These are phyloP conservation scores for Periphyllus acericola DNA, from an alignment of 2,888 invertebrate species.

Conservation along the genomic window DNA sequence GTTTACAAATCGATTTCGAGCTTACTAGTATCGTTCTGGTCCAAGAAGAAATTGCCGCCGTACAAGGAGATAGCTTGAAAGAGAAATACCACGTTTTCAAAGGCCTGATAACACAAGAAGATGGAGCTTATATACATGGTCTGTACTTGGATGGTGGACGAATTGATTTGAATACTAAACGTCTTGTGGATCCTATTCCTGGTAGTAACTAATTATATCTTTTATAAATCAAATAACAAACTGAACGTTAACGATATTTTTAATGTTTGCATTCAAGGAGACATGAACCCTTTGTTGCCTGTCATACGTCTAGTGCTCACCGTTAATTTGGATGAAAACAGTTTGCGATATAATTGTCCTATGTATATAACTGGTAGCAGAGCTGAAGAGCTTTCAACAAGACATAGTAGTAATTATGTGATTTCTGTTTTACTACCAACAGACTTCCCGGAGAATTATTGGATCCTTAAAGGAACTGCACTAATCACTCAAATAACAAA, in stretches of 20 bases:
- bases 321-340: constrained; percentile 68
- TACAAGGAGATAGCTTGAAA: constrained; percentile 66
- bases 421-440: constrained; percentile 80
- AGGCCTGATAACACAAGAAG: constrained; percentile 71
- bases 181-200: constrained; percentile 81
- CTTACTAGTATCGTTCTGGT: constrained; percentile 72
- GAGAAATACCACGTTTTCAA: constrained; percentile 70
- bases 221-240: too few species aligned
- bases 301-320: constrained; percentile 74
- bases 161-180: constrained; percentile 77
- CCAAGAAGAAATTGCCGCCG: constrained; percentile 76
- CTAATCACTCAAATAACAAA: constrained; percentile 84
- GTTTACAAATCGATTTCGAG: constrained; percentile 83
- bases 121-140: constrained; percentile 81
- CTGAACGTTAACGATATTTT: background rate
- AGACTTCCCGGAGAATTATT: constrained; percentile 75
- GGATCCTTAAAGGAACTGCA: constrained; percentile 91
- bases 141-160: constrained; percentile 88
- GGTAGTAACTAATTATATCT: constrained; percentile 68
- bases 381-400: constrained; percentile 87
- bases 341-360: constrained; percentile 76
- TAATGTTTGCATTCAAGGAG: constrained; percentile 68
- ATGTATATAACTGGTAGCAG: constrained; percentile 89
- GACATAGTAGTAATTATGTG: constrained; percentile 93
- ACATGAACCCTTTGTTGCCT: constrained; percentile 74